phyloP scores from a whole-genome alignment of 1,140 invertebrate genomes.

The Physella acuta region DNA sequence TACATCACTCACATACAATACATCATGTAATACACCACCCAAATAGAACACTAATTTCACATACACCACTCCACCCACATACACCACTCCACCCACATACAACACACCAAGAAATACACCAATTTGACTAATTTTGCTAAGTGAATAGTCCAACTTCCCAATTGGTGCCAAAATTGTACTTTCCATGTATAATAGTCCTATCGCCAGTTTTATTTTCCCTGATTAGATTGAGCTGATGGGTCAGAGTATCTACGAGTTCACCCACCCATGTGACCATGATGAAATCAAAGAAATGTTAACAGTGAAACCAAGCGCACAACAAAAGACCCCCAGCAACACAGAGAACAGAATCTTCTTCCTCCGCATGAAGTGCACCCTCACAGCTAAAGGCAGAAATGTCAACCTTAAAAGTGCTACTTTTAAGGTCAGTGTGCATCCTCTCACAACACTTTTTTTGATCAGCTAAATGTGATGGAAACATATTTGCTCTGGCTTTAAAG shows the following conservation, averaged over 20 bases:
- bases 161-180: neutral
- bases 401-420: slow-evolving; percentile 91
- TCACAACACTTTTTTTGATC: neutral
- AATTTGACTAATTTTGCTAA: too few relatives aligned
- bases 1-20: too few relatives aligned
- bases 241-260: slow-evolving; percentile 51
- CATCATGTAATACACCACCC: too few relatives aligned
- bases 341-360: slow-evolving; percentile 68
- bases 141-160: too few relatives aligned
- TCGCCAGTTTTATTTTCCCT: too few relatives aligned
- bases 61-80: too few relatives aligned
- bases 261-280: slow-evolving; percentile 86
- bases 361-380: slow-evolving; percentile 87
- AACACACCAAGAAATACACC: too few relatives aligned
- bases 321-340: slow-evolving; percentile 16
- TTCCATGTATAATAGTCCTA: too few relatives aligned
- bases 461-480: neutral
- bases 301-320: slow-evolving; percentile 39
- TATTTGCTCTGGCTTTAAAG: neutral
- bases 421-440: slow-evolving; percentile 81
- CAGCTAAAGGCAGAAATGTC: slow-evolving; percentile 84
- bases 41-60: too few relatives aligned
- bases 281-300: slow-evolving; percentile 81
- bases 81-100: too few relatives aligned
- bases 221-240: slow-evolving; percentile 56